These are phyloP conservation scores for Copidosoma floridanum DNA, from an alignment of 1,140 invertebrate species.

Conservation along the genomic window DNA sequence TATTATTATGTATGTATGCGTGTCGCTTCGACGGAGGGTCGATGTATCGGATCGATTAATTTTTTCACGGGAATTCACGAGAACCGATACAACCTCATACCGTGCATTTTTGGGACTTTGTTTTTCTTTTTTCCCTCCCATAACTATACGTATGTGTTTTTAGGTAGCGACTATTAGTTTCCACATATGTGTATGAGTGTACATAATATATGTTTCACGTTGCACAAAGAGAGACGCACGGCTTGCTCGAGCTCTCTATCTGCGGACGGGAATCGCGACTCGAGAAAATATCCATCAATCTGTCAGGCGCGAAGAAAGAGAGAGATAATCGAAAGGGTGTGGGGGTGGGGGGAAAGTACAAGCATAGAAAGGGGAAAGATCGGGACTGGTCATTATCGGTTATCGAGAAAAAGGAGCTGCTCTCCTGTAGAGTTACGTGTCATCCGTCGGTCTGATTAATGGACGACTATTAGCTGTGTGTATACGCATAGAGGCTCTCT, in stretches of 20 bases:
- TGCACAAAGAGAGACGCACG: too few relatives aligned
- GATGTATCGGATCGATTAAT: slow-evolving; percentile 22
- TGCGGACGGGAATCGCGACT: neutral
- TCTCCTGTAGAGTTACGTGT: neutral
- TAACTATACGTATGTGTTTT: too few relatives aligned
- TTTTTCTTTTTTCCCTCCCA: neutral
- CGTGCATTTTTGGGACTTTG: neutral
- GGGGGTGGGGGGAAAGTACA: too few relatives aligned
- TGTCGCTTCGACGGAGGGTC: too few relatives aligned
- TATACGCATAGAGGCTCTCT: too few relatives aligned
- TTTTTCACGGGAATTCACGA: neutral
- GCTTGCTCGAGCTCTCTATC: too few relatives aligned
- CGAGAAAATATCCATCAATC: slow-evolving; percentile 20
- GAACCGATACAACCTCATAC: neutral
- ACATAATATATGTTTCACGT: too few relatives aligned
- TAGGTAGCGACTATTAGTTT: too few relatives aligned
- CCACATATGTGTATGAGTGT: too few relatives aligned
- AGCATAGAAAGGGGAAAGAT: neutral
- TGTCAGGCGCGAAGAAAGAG: neutral
- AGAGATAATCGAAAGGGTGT: neutral
- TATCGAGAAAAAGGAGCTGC: slow-evolving; percentile 3
- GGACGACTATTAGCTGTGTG: slow-evolving; percentile 10
- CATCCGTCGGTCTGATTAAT: slow-evolving; percentile 20
- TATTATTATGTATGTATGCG: too few relatives aligned
- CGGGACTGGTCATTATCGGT: slow-evolving; percentile 17